Percentiles rank a stretch among this genome's conserved stretches.
Conservation (phyloP, 2,888 invertebrate species). For the Augiades crinisus region DNA sequence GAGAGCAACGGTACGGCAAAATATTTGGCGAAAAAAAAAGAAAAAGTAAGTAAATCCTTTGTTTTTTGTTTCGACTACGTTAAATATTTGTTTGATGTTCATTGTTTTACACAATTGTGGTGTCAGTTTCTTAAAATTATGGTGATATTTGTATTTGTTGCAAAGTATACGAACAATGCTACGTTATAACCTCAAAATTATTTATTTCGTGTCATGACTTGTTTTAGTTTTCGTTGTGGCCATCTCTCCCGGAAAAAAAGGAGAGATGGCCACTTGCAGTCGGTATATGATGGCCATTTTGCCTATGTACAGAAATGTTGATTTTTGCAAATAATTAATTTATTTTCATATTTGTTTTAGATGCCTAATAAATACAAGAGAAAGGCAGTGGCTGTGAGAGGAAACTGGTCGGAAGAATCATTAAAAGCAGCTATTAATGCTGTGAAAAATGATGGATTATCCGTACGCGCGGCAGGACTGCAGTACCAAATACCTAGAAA, state of each 20-base stretch:
- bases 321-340: constrained; percentile 8
- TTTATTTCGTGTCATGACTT: constrained; percentile 9
- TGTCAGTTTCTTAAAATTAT: constrained; percentile 11
- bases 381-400: constrained; percentile 15
- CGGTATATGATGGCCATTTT: constrained; percentile 17
- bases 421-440: constrained; percentile 22
- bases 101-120: constrained; percentile 4
- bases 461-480: constrained; percentile 18
- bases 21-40: not conserved
- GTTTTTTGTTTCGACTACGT: constrained; percentile 2
- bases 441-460: constrained; percentile 22
- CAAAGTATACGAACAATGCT: constrained; percentile 13
- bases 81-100: not conserved
- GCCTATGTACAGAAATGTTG: constrained; percentile 13
- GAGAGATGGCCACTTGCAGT: constrained; percentile 21
- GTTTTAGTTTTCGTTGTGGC: constrained; percentile 11
- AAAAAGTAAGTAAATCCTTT: constrained; percentile 1
- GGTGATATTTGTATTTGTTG: constrained; percentile 4
- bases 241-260: constrained; percentile 15
- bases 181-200: constrained; percentile 15
- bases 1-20: not conserved
- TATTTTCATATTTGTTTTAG: constrained; percentile 18
- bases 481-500: constrained; percentile 12
- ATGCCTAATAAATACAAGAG: constrained; percentile 22
- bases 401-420: constrained; percentile 19